Evolutionary conservation across 2,113 vertebrate genomes (phyloP).

Genomic region (Tachysurus fulvidraco): DNA sequence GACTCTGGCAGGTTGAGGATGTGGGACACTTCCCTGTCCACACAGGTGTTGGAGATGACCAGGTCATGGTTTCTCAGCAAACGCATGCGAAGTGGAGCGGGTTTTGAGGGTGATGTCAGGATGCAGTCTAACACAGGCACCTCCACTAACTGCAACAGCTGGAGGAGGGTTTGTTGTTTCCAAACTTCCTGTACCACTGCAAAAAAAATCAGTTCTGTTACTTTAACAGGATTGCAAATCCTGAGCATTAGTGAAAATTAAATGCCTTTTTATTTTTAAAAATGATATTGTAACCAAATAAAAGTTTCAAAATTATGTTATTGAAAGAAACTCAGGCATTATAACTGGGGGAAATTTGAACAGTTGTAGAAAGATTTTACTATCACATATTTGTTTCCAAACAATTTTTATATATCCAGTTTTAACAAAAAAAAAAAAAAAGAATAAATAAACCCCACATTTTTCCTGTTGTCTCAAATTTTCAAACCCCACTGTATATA

Average conservation of each 20-base stretch:
- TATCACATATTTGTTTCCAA: background rate
- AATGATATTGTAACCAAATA: too few species aligned
- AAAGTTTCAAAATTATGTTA: too few species aligned
- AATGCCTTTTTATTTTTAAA: too few species aligned
- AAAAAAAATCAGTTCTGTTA: conserved; percentile 25
- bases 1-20: conserved; percentile 75
- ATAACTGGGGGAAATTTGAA: too few species aligned
- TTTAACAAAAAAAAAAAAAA: background rate
- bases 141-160: conserved; percentile 81
- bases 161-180: conserved; percentile 81
- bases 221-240: background rate
- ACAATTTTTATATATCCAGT: background rate
- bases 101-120: conserved; percentile 73
- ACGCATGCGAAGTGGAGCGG: conserved; percentile 58
- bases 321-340: too few species aligned
- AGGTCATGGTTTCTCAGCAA: conserved; percentile 70
- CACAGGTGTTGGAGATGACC: conserved; percentile 82
- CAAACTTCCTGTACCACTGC: conserved; percentile 80
- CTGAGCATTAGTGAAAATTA: too few species aligned
- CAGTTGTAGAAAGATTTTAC: too few species aligned
- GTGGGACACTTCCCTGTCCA: conserved; percentile 77
- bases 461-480: background rate
- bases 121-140: conserved; percentile 80
- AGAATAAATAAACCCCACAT: background rate
- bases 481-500: background rate